Conservation (phyloP, 2,797 vertebrate species). For the Syndactyla subalaris region DNA sequence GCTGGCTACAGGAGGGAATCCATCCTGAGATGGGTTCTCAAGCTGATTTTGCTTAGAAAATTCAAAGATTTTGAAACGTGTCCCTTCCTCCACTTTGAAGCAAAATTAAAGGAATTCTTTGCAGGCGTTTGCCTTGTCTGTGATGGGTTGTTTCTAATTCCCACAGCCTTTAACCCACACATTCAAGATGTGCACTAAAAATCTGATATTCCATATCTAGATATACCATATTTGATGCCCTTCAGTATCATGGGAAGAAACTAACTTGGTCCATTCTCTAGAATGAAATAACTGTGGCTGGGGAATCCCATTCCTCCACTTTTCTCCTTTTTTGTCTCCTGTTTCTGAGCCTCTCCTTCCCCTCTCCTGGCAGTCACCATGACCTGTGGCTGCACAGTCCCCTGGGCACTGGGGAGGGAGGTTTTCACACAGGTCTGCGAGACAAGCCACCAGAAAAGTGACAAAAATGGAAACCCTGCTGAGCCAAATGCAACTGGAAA, state of each 20-base stretch:
- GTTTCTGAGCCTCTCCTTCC: not conserved
- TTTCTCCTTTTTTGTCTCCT: not conserved
- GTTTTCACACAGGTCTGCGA: constrained; percentile 1
- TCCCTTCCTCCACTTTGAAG: not conserved
- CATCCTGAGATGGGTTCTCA: not conserved
- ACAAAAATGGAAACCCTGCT: constrained; percentile 3
- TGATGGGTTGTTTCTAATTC: not conserved
- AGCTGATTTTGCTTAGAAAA: not conserved
- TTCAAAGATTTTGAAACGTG: not conserved
- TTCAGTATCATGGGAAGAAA: not conserved
- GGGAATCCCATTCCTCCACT: not conserved
- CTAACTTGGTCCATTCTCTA: not conserved
- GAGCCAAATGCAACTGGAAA: not conserved
- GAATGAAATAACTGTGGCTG: not conserved
- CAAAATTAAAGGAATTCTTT: not conserved
- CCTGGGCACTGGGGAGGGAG: not conserved
- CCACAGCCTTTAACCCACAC: not conserved
- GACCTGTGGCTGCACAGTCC: not conserved
- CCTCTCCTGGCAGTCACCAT: not conserved
- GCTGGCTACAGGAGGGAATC: not conserved
- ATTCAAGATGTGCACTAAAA: not conserved
- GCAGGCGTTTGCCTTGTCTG: not conserved
- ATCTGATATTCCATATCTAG: not conserved
- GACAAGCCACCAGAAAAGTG: not conserved
- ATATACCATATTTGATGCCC: not conserved